These are phyloP conservation scores for Zosterops hypoxanthus DNA, from an alignment of 2,113 vertebrate species.

Conservation along the genomic window DNA sequence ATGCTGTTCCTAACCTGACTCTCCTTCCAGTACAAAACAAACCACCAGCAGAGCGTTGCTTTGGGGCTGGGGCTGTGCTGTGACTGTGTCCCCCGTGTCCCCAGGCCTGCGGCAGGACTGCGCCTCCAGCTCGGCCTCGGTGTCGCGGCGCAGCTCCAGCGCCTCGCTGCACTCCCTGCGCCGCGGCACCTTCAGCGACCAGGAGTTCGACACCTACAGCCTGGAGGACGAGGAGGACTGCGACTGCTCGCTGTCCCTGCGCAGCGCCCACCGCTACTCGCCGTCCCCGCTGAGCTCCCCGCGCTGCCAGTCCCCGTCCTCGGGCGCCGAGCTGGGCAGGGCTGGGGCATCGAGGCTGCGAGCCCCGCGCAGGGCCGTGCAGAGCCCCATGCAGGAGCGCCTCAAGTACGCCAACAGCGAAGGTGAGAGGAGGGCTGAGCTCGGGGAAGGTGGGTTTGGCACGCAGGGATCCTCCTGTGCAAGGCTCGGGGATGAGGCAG, in stretches of 20 bases:
- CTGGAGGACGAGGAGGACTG: slow-evolving; percentile 86
- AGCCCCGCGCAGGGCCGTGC: slow-evolving; percentile 78
- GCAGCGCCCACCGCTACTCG: slow-evolving; percentile 78
- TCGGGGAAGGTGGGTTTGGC: rapidly evolving
- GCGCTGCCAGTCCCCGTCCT: slow-evolving; percentile 85
- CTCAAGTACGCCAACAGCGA: slow-evolving; percentile 85
- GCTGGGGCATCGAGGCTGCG: slow-evolving; percentile 72
- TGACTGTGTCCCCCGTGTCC: background rate
- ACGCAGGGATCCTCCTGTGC: rapidly evolving
- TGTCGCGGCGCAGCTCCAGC: slow-evolving; percentile 86
- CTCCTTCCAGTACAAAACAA: background rate
- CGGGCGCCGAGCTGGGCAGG: slow-evolving; percentile 69
- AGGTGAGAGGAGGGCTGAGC: slow-evolving; percentile 60
- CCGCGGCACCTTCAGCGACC: slow-evolving; percentile 89
- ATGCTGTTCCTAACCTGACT: background rate
- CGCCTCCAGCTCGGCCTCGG: slow-evolving; percentile 86
- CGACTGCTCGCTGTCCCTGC: slow-evolving; percentile 79
- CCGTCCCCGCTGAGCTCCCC: slow-evolving; percentile 87
- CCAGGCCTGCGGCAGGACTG: slow-evolving; percentile 90
- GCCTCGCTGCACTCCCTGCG: slow-evolving; percentile 88
- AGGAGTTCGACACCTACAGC: slow-evolving; percentile 89
- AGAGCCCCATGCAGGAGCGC: slow-evolving; percentile 80
- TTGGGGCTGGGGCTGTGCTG: rapidly evolving
- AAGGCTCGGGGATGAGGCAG: background rate
- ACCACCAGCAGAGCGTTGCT: rapidly evolving